Base-by-base conservation (phyloP, 2,113 vertebrate species). In the Solea senegalensis region DNA sequence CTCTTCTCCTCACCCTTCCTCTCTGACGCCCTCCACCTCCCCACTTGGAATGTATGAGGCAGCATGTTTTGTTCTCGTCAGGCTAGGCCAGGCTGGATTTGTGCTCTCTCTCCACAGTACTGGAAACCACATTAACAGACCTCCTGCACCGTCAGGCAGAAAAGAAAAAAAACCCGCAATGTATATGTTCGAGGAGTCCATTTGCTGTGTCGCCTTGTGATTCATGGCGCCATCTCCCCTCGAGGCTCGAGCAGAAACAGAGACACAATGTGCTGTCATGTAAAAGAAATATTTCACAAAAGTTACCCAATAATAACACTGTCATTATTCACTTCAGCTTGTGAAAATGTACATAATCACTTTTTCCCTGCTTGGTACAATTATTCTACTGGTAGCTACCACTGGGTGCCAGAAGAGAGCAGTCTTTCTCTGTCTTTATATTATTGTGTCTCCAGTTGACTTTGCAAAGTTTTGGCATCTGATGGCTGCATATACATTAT, bases 21-120 rank as follows among this genome's bases (percentile, higher is more conserved):
- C 65, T 76, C 68, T 49, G 72, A 74, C 44, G 27, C 57, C 7
- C 53, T 8, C 66, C 40, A 9, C 65, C 5, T 49, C 78, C 50
- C 63, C 28, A 34, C 9, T 1, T 83, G 84, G 86, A 91, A 90
- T 90, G 84, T 80, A 81, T 86, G 88, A 91, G 86, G 79, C 88
- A 91, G 88, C 87, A 83, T 76, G 84, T 89, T 91, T 87, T 57
- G 66, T 82, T 82, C 82, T 80, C 80, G 63, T 58, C 15, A 15
- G 55, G n/a, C 67, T 71, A 57, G 45, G 14, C 68, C 71, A 55
- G 41, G 68, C 57, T 82, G 65, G 60, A 71, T 34, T 70, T 8
- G 7, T 51, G 41, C 58, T 85, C 66, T 57, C 21, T 21, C 21
- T 21, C 21, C 21, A 56, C 66, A 41, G 65, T 41, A 53, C 67